Conservation (phyloP, 1,140 invertebrate species). For the Drosophila ananassae region DNA sequence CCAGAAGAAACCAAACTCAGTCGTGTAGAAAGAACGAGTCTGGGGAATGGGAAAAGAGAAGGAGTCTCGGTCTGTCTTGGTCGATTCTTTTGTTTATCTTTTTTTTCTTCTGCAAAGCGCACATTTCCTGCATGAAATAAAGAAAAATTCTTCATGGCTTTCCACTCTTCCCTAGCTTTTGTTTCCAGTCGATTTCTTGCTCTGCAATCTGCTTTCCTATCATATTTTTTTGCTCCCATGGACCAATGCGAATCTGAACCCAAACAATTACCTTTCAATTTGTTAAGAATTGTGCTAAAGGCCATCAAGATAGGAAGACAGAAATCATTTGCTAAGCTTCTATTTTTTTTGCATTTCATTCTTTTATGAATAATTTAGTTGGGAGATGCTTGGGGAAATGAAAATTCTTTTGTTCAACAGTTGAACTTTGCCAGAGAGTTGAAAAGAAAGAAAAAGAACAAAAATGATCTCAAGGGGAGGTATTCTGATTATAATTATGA, state of each 20-base stretch:
- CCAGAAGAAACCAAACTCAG: conserved; percentile 56
- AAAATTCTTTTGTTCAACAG: conserved; percentile 38
- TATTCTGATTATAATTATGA: conserved; percentile 6
- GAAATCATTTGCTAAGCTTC: conserved; percentile 35
- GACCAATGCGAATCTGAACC: conserved; percentile 16
- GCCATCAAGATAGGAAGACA: conserved; percentile 29
- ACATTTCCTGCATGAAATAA: conserved; percentile 68
- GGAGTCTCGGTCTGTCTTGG: conserved; percentile 21
- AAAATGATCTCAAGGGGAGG: conserved; percentile 5
- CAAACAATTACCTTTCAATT: conserved; percentile 74
- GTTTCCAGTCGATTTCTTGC: conserved; percentile 8
- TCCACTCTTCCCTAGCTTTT: conserved; percentile 20
- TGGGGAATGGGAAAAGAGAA: neutral
- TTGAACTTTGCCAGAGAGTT: conserved; percentile 35
- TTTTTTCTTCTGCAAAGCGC: conserved; percentile 16
- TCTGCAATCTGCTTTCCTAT: conserved; percentile 31
- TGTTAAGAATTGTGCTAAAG: conserved; percentile 57
- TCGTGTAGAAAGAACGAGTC: conserved; percentile 71
- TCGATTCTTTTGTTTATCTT: conserved; percentile 59
- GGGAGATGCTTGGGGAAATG: conserved; percentile 10
- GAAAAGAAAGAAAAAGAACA: conserved; percentile 24
- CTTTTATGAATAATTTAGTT: conserved; percentile 21
- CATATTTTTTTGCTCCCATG: neutral
- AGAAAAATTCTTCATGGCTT: conserved; percentile 45
- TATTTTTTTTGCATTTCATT: conserved; percentile 14